phyloP scores from a whole-genome alignment of 1,140 invertebrate genomes.

The Helicoverpa zea region DNA sequence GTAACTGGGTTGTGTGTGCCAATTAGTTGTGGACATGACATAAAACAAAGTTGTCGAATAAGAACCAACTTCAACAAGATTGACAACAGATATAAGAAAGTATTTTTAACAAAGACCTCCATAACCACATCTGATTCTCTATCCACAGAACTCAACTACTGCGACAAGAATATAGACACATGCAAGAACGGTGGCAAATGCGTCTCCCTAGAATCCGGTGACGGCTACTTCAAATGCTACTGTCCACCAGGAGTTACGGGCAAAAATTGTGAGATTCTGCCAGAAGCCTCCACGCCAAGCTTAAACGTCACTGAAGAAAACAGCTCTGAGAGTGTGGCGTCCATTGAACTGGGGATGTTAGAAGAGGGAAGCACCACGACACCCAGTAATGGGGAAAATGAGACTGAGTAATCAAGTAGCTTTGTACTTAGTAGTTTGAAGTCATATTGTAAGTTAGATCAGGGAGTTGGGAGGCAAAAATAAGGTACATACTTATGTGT shows the following conservation, averaged over 20 bases:
- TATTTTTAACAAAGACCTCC: background rate
- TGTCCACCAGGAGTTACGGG: constrained; percentile 88
- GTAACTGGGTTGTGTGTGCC: too few species aligned
- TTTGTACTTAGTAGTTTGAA: background rate
- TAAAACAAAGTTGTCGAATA: too few species aligned
- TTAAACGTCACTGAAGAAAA: constrained; percentile 40
- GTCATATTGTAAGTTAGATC: background rate
- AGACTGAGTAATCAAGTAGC: constrained; percentile 64
- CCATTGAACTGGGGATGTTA: background rate
- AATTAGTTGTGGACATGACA: too few species aligned
- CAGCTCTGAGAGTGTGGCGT: constrained; percentile 44
- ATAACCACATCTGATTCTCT: background rate
- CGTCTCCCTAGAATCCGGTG: constrained; percentile 91
- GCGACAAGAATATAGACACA: constrained; percentile 90
- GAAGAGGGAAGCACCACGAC: constrained; percentile 57
- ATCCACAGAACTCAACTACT: constrained; percentile 90
- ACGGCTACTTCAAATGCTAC: constrained; percentile 91
- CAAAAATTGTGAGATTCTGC: constrained; percentile 88
- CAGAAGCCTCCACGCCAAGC: constrained; percentile 71
- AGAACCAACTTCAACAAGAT: too few species aligned
- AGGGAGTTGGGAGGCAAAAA: background rate
- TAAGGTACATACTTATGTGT: too few species aligned
- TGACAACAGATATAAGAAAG: too few species aligned
- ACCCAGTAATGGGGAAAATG: constrained; percentile 71
- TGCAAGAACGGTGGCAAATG: constrained; percentile 94